Base-by-base conservation (phyloP, 1,140 invertebrate genomes). In the Zeugodacus cucurbitae region DNA sequence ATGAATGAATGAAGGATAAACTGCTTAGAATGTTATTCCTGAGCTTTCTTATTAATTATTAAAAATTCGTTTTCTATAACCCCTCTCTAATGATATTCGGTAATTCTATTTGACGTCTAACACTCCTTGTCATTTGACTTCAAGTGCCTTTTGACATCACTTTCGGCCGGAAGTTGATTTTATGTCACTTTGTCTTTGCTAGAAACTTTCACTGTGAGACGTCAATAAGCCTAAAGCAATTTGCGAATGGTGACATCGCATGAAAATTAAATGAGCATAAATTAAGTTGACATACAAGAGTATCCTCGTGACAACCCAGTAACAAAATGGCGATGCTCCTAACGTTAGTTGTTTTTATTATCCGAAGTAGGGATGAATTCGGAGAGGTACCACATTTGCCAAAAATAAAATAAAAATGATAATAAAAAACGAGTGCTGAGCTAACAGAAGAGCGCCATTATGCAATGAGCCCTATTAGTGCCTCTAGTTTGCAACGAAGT, bases 181-280 rank as follows among this genome's bases (percentile, higher is more conserved):
- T 54, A 82, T 48, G 41, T 26, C 44, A 82, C 41, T 82, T 82
- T 82, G 74, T 44, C 74, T 82, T 8, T 54, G 37, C 22, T 17
- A 26, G 4, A 41, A 48, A 82, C 74, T 82, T 82, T 82, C 74
- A 82, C 74, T 48, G 37, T 82, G 48, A 48, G 41, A 20, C 10
- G 74, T 82, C 37, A 82, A 82, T 48, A 37, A 48, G 37, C 44
- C 74, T 82, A 54, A 17, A 82, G 37, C 74, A 82, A 82, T 82
- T 82, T 48, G 34, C 41, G 41, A 78, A 37, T 78, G 44, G 41
- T 44, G 37, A 82, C 74, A 82, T 7, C 8, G 20, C 26, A 48
- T 48, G 74, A 34, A 48, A 48, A n/a, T n/a, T n/a, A 82, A 82
- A 54, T 48, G n/a, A 48, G 44, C 74, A 82, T 82, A 82, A 82